Evolutionary conservation across 2,888 invertebrate genomes (phyloP).

Genomic region (Chelonus formosanus): DNA sequence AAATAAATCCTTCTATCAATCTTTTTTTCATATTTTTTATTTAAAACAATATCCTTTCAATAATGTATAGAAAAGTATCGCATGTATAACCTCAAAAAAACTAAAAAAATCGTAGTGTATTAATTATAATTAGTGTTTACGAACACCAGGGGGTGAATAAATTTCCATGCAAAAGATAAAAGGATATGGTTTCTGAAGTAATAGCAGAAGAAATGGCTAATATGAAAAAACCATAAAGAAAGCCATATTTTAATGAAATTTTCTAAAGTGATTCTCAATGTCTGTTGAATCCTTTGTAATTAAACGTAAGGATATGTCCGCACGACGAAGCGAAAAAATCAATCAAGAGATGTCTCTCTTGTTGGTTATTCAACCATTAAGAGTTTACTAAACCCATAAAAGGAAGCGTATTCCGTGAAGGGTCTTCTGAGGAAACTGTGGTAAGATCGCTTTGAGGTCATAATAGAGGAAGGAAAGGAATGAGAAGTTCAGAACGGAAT

Average conservation of each 20-base stretch:
- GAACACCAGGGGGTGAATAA: too few relatives aligned
- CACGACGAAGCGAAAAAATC: constrained; percentile 5
- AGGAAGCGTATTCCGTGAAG: constrained; percentile 21
- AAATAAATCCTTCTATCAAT: too few relatives aligned
- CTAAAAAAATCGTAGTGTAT: too few relatives aligned
- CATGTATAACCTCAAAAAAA: too few relatives aligned
- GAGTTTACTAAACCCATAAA: constrained; percentile 31
- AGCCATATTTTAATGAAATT: background rate
- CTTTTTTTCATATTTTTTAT: too few relatives aligned
- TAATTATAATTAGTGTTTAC: too few relatives aligned
- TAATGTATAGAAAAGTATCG: too few relatives aligned
- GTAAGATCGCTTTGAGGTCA: constrained; percentile 55
- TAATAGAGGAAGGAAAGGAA: constrained; percentile 49
- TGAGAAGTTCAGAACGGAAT: constrained; percentile 31
- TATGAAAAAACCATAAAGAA: constrained; percentile 11
- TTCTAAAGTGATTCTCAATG: background rate
- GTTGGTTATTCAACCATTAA: constrained; percentile 30
- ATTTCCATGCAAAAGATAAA: too few relatives aligned
- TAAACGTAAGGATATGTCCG: constrained; percentile 1
- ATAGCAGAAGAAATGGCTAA: background rate
- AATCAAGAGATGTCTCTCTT: constrained; percentile 16
- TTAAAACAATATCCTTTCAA: too few relatives aligned
- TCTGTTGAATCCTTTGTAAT: constrained; percentile 1
- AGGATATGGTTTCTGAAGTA: too few relatives aligned
- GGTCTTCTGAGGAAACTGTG: constrained; percentile 13